Evolutionary conservation across 2,797 vertebrate species (phyloP).

Genomic region (Anableps anableps): DNA sequence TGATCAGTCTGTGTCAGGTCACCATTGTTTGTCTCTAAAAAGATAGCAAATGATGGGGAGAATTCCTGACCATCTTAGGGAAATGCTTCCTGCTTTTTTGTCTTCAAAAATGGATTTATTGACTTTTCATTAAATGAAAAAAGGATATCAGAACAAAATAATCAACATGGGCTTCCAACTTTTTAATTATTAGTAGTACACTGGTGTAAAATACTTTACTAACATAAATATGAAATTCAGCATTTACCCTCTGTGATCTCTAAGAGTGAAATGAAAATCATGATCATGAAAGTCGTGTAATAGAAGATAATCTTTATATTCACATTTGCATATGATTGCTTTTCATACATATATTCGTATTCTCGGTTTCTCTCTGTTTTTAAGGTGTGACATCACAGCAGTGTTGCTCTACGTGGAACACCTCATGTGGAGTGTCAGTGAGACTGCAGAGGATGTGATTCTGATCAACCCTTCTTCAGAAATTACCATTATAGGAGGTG

Average conservation of each 20-base stretch:
- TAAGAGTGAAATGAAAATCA: neutral
- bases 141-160: too few relatives aligned
- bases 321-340: slow-evolving; percentile 19
- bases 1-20: slow-evolving; percentile 3
- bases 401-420: slow-evolving; percentile 90
- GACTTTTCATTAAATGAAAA: too few relatives aligned
- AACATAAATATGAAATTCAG: slow-evolving; percentile 30
- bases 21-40: slow-evolving; percentile 9
- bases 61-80: slow-evolving; percentile 43
- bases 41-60: slow-evolving; percentile 54
- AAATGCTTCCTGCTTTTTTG: slow-evolving; percentile 27
- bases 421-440: slow-evolving; percentile 90
- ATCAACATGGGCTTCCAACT: too few relatives aligned
- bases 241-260: slow-evolving; percentile 25
- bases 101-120: too few relatives aligned
- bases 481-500: slow-evolving; percentile 50
- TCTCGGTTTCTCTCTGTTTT: slow-evolving; percentile 16
- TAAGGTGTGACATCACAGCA: slow-evolving; percentile 89
- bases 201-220: neutral
- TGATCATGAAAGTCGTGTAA: neutral
- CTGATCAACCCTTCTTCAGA: slow-evolving; percentile 63
- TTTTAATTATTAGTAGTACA: neutral
- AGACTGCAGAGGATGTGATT: slow-evolving; percentile 82
- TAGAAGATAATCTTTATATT: slow-evolving; percentile 11
- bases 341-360: slow-evolving; percentile 23